Conservation (phyloP, 2,797 vertebrate species). For the Bufotes viridis region DNA sequence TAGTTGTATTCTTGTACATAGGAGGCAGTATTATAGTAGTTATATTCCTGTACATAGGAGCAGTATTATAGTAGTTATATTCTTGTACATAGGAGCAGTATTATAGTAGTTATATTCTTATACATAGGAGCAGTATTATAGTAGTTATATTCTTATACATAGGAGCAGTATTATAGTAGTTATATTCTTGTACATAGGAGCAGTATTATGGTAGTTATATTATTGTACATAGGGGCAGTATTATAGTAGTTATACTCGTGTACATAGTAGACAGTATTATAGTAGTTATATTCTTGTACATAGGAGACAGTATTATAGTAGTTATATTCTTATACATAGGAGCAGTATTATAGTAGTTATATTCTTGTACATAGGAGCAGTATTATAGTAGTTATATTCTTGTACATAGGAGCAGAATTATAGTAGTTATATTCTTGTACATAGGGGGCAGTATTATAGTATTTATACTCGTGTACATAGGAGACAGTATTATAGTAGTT, state of each 20-base stretch:
- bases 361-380: conserved; percentile 5
- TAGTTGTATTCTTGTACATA: conserved; percentile 9
- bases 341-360: conserved; percentile 11
- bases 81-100: not conserved
- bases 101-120: conserved; percentile 1
- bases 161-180: conserved; percentile 7
- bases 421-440: too few relatives aligned
- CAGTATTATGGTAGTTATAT: conserved; percentile 9
- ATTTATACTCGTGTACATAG: not conserved
- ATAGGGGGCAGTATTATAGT: conserved; percentile 7
- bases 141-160: conserved; percentile 5
- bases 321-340: conserved; percentile 2
- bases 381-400: conserved; percentile 15
- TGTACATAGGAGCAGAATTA: too few relatives aligned
- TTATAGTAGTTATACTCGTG: conserved; percentile 1
- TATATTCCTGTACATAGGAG: not conserved
- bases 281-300: conserved; percentile 1
- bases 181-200: not conserved
- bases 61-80: conserved; percentile 14
- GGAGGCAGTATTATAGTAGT: conserved; percentile 11
- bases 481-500: not conserved
- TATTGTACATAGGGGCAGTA: not conserved
- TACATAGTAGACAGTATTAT: not conserved
- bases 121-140: not conserved
- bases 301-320: not conserved